phyloP scores from a whole-genome alignment of 2,888 invertebrate genomes.

The Teinopalpus imperialis region DNA sequence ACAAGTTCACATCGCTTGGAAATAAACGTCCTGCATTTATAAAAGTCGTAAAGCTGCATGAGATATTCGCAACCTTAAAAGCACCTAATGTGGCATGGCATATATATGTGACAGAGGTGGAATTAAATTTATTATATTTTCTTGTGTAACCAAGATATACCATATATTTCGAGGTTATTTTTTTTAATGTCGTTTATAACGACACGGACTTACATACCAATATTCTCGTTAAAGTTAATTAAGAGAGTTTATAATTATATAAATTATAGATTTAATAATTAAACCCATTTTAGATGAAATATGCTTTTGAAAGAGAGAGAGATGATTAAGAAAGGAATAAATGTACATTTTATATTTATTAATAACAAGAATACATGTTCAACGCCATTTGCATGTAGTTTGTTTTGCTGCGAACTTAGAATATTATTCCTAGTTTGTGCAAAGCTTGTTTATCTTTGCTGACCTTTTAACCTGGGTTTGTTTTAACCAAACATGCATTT shows the following conservation, averaged over 20 bases:
- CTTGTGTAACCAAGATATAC: neutral
- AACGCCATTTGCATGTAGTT: constrained; percentile 5
- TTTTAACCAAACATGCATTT: constrained; percentile 24
- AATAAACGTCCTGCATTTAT: constrained; percentile 21
- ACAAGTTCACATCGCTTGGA: constrained; percentile 22
- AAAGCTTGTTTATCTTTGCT: constrained; percentile 20
- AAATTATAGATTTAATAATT: too few relatives aligned
- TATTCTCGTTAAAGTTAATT: too few relatives aligned
- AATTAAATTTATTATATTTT: constrained; percentile 2
- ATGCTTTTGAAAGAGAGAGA: too few relatives aligned
- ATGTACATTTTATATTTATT: too few relatives aligned
- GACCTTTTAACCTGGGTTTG: constrained; percentile 23
- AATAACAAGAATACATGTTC: too few relatives aligned
- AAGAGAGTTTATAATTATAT: too few relatives aligned
- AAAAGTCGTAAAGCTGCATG: constrained; percentile 19
- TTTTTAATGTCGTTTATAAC: too few relatives aligned
- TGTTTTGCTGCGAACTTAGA: constrained; percentile 7
- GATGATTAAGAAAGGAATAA: too few relatives aligned
- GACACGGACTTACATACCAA: too few relatives aligned
- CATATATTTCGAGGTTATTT: too few relatives aligned
- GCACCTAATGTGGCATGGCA: neutral
- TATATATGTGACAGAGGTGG: neutral
- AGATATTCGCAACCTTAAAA: constrained; percentile 14
- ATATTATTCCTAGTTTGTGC: constrained; percentile 16
- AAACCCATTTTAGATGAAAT: too few relatives aligned